Evolutionary conservation across 2,888 invertebrate species (phyloP).

Genomic region (Carterocephalus palaemon): DNA sequence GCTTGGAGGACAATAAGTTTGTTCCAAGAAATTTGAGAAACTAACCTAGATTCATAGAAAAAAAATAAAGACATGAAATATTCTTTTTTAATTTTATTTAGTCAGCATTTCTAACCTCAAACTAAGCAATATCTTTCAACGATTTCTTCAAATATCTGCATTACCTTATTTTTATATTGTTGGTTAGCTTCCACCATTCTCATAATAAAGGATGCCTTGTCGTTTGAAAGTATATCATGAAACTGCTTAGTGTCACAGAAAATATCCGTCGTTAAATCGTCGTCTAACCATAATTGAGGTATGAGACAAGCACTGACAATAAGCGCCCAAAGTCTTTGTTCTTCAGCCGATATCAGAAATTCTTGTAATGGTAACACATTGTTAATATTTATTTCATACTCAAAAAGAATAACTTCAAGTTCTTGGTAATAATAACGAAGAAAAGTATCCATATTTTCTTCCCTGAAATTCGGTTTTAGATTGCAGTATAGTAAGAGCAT

Average conservation of each 20-base stretch:
- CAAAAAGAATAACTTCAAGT: conserved; percentile 59
- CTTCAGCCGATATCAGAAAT: conserved; percentile 64
- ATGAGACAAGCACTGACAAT: conserved; percentile 76
- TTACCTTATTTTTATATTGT: conserved; percentile 69
- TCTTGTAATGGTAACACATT: conserved; percentile 57
- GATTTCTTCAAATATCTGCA: conserved; percentile 77
- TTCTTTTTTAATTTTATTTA: background rate
- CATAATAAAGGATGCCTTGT: conserved; percentile 75
- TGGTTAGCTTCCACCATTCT: conserved; percentile 73
- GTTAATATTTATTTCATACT: conserved; percentile 54
- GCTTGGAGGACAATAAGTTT: conserved; percentile 57
- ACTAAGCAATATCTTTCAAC: conserved; percentile 63
- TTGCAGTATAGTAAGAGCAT: conserved; percentile 77
- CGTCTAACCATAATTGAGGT: conserved; percentile 75
- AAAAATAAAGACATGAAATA: background rate
- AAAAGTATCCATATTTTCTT: conserved; percentile 67
- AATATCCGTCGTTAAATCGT: conserved; percentile 62
- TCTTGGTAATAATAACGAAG: conserved; percentile 78
- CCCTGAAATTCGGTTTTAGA: conserved; percentile 66
- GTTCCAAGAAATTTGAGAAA: conserved; percentile 13
- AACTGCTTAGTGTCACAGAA: conserved; percentile 73
- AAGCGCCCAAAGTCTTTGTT: conserved; percentile 75
- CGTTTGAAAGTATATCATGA: conserved; percentile 72
- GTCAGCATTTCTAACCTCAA: background rate
- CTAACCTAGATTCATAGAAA: background rate